Percentiles rank a stretch among this genome's conserved stretches.
phyloP scores from a whole-genome alignment of 2,888 invertebrate genomes.

The Zaprionus bogoriensis region DNA sequence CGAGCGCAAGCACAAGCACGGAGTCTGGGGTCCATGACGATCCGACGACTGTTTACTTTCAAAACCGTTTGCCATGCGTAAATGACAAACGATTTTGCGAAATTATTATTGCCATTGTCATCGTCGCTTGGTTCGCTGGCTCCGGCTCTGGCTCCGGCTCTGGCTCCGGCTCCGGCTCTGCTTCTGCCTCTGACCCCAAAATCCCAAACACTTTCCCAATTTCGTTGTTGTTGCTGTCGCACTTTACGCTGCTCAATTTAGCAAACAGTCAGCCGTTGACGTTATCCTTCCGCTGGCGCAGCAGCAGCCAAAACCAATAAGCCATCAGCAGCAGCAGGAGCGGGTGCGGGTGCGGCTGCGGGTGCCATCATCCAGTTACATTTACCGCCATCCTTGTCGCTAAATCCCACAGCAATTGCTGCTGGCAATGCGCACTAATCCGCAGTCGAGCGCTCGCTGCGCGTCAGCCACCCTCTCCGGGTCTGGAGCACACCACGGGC shows the following conservation, averaged over 20 bases:
- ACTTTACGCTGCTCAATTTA: constrained; percentile 80
- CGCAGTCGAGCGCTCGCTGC: constrained; percentile 42
- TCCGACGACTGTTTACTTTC: constrained; percentile 75
- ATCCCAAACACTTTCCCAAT: constrained; percentile 51
- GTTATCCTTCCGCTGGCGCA: constrained; percentile 75
- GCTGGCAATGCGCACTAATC: constrained; percentile 70
- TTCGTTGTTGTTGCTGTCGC: constrained; percentile 54
- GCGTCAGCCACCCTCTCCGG: constrained; percentile 31
- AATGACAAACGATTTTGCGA: constrained; percentile 79
- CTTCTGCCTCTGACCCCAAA: neutral
- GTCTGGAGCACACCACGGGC: constrained; percentile 51
- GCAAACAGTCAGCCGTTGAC: constrained; percentile 75
- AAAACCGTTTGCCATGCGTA: constrained; percentile 80
- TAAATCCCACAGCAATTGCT: constrained; percentile 78
- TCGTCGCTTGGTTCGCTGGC: constrained; percentile 51
- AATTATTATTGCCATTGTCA: constrained; percentile 79
- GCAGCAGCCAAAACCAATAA: constrained; percentile 71
- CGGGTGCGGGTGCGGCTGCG: neutral
- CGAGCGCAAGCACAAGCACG: too few relatives aligned
- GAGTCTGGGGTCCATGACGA: constrained; percentile 56
- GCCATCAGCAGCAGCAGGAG: constrained; percentile 58
- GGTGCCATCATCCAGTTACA: constrained; percentile 39
- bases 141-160: constrained; percentile 1
- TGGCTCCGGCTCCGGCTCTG: neutral
- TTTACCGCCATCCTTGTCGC: constrained; percentile 51